phyloP scores from a whole-genome alignment of 2,888 invertebrate genomes.

The Drosophila prolongata region DNA sequence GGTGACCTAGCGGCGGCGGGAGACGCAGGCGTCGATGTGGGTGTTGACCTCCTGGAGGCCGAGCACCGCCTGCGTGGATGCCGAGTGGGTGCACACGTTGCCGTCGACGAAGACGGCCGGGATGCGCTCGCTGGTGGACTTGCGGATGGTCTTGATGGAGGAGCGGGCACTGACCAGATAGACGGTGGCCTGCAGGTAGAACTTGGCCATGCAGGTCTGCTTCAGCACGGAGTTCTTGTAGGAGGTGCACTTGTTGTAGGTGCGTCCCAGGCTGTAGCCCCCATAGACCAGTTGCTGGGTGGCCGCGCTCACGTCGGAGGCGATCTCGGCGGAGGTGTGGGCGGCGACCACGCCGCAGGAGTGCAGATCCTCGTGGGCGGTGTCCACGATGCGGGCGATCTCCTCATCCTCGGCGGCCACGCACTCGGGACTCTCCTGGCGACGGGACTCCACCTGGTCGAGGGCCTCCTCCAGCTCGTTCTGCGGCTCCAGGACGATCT shows the following conservation, averaged over 20 bases:
- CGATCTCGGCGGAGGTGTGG: slow-evolving; percentile 68
- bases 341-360: slow-evolving; percentile 68
- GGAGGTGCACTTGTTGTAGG: slow-evolving; percentile 61
- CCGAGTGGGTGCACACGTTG: slow-evolving; percentile 66
- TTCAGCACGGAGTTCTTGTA: slow-evolving; percentile 53
- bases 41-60: slow-evolving; percentile 54
- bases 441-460: slow-evolving; percentile 61
- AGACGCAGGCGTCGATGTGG: slow-evolving; percentile 60
- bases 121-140: slow-evolving; percentile 63
- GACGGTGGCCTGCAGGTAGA: slow-evolving; percentile 58
- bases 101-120: slow-evolving; percentile 67
- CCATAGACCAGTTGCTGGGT: slow-evolving; percentile 71
- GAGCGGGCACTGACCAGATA: slow-evolving; percentile 57
- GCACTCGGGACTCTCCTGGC: slow-evolving; percentile 58
- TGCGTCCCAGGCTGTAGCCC: slow-evolving; percentile 53
- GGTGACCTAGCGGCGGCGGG: slow-evolving; percentile 14
- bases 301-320: slow-evolving; percentile 65
- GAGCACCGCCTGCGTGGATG: slow-evolving; percentile 60
- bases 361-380: slow-evolving; percentile 61
- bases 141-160: slow-evolving; percentile 70
- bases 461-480: slow-evolving; percentile 66
- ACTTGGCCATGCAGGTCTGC: slow-evolving; percentile 59
- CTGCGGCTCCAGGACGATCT: slow-evolving; percentile 66
- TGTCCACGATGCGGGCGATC: slow-evolving; percentile 50
- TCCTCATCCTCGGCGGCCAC: slow-evolving; percentile 61